Conservation (phyloP, 1,140 invertebrate species). For the Coptotermes formosanus region DNA sequence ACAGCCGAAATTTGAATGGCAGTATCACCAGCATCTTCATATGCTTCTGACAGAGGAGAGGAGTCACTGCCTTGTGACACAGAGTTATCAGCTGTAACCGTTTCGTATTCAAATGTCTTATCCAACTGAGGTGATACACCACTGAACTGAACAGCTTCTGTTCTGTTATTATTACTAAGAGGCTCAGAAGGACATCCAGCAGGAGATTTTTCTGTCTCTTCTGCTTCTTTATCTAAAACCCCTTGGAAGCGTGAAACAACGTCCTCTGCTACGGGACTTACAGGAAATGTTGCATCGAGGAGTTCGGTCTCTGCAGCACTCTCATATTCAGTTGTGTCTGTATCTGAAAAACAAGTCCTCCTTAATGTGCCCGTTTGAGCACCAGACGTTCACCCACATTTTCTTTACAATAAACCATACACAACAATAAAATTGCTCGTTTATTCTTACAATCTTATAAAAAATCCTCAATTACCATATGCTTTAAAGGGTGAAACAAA, state of each 20-base stretch:
- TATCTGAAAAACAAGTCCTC: not conserved
- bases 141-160: not conserved
- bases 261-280: not conserved
- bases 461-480: too few relatives aligned
- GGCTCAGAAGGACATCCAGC: not conserved
- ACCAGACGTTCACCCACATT: too few relatives aligned
- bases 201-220: not conserved
- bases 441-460: too few relatives aligned
- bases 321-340: constrained; percentile 26
- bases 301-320: constrained; percentile 6
- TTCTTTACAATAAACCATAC: too few relatives aligned
- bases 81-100: not conserved
- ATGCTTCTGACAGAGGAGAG: not conserved
- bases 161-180: not conserved
- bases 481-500: too few relatives aligned
- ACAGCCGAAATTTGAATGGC: not conserved
- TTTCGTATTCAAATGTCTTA: not conserved
- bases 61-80: not conserved
- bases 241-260: not conserved
- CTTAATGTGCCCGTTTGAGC: too few relatives aligned
- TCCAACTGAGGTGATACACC: not conserved
- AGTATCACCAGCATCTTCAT: not conserved
- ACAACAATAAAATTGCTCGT: too few relatives aligned
- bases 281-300: not conserved
- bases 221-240: not conserved